Conservation (phyloP, 2,113 vertebrate genomes). For the Labeo catla region DNA sequence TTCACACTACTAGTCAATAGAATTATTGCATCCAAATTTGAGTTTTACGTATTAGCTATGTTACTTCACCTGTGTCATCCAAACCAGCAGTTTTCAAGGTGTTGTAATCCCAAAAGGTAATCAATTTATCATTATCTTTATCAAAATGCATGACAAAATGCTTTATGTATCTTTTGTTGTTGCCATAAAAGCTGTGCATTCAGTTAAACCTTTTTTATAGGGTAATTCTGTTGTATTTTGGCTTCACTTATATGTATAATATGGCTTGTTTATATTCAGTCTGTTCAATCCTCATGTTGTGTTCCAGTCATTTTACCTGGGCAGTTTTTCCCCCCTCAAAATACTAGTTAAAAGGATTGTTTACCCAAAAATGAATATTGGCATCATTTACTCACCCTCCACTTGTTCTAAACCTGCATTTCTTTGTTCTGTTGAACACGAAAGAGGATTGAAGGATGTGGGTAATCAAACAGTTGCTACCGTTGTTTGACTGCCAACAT, state of each 20-base stretch:
- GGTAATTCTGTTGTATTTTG: not conserved
- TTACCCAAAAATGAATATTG: not conserved
- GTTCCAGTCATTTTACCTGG: too few relatives aligned
- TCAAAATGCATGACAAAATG: too few relatives aligned
- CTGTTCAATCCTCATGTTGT: too few relatives aligned
- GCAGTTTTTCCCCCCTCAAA: too few relatives aligned
- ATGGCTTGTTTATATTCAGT: not conserved
- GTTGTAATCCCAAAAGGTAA: too few relatives aligned
- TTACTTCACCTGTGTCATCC: not conserved
- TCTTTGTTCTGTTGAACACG: not conserved
- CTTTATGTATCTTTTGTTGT: not conserved
- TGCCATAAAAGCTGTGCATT: not conserved
- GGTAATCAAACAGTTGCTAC: not conserved
- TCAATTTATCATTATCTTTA: too few relatives aligned
- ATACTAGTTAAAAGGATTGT: too few relatives aligned
- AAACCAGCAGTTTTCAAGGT: not conserved
- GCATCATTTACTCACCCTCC: not conserved
- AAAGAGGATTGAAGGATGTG: not conserved
- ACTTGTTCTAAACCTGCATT: not conserved
- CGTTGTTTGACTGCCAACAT: too few relatives aligned
- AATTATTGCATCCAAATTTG: not conserved
- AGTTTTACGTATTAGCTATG: not conserved
- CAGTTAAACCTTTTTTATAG: not conserved
- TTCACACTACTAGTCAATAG: slow-evolving; percentile 16
- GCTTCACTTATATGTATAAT: not conserved